phyloP scores from a whole-genome alignment of 2,797 vertebrate species.

The Hylomyscus alleni region DNA sequence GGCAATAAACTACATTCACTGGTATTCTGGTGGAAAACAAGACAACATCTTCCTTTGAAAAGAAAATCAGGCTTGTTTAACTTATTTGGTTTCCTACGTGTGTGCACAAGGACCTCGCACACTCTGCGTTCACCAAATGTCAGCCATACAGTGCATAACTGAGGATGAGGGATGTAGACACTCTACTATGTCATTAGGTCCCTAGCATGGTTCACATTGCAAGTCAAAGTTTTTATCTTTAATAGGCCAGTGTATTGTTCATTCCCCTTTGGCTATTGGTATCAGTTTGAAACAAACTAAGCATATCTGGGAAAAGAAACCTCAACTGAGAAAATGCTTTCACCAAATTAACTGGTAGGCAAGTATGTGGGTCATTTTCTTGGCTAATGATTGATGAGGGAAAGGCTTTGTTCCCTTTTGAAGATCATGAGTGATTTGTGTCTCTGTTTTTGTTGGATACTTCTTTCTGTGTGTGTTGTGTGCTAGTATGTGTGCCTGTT shows the following conservation, averaged over 20 bases:
- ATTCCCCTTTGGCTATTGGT: background rate
- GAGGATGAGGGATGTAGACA: too few relatives aligned
- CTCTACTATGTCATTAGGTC: background rate
- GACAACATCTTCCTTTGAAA: background rate
- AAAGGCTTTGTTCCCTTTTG: background rate
- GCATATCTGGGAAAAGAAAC: too few relatives aligned
- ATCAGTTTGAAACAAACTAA: background rate
- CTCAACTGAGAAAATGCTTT: background rate
- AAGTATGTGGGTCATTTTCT: background rate
- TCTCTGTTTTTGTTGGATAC: background rate
- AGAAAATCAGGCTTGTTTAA: background rate
- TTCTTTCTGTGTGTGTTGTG: too few relatives aligned
- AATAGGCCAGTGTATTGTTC: background rate
- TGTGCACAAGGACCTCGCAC: background rate
- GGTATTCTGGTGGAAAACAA: background rate
- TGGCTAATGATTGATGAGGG: background rate
- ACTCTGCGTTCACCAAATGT: background rate
- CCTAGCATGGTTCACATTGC: too few relatives aligned
- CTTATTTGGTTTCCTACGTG: background rate
- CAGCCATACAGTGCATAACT: background rate
- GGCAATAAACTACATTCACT: background rate
- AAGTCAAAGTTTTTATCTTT: background rate
- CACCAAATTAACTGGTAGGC: too few relatives aligned
- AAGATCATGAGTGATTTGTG: too few relatives aligned
- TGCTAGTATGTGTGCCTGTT: background rate